Evolutionary conservation across 2,113 vertebrate species (phyloP).

Genomic region (Mola mola): DNA sequence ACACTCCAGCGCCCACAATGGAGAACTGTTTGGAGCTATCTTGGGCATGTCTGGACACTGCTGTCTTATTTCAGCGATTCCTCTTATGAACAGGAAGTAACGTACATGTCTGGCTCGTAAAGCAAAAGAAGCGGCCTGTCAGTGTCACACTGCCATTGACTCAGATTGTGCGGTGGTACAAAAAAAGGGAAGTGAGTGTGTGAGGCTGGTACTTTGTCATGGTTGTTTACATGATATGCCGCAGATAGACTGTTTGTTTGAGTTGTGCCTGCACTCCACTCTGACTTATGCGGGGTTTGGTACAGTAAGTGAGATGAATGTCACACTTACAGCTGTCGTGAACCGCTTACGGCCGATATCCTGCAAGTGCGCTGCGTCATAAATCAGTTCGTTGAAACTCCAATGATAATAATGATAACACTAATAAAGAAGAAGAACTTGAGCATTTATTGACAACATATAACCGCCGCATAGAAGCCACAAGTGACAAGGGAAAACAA

Average conservation of each 20-base stretch:
- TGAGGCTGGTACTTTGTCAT: conserved; percentile 23
- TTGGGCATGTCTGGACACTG: conserved; percentile 80
- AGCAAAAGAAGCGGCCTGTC: conserved; percentile 40
- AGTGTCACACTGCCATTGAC: conserved; percentile 68
- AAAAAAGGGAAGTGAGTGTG: conserved; percentile 52
- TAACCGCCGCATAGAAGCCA: background rate
- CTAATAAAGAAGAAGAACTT: background rate
- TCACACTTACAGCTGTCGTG: conserved; percentile 8
- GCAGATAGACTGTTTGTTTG: conserved; percentile 4
- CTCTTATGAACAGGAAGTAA: conserved; percentile 73
- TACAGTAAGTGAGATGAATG: conserved; percentile 33
- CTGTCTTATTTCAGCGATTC: conserved; percentile 66
- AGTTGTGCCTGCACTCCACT: background rate
- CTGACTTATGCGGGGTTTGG: background rate
- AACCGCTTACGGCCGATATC: conserved; percentile 7
- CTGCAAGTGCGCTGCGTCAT: background rate
- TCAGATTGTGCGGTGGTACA: conserved; percentile 40
- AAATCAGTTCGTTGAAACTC: too few species aligned
- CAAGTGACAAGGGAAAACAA: conserved; percentile 9
- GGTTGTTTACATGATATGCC: conserved; percentile 39
- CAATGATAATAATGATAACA: too few species aligned
- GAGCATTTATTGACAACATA: background rate
- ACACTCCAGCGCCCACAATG: conserved; percentile 61
- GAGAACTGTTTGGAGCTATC: conserved; percentile 76
- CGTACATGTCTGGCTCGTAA: conserved; percentile 61